Base-by-base conservation (phyloP, 2,888 invertebrate genomes). In the Sisyra terminalis region DNA sequence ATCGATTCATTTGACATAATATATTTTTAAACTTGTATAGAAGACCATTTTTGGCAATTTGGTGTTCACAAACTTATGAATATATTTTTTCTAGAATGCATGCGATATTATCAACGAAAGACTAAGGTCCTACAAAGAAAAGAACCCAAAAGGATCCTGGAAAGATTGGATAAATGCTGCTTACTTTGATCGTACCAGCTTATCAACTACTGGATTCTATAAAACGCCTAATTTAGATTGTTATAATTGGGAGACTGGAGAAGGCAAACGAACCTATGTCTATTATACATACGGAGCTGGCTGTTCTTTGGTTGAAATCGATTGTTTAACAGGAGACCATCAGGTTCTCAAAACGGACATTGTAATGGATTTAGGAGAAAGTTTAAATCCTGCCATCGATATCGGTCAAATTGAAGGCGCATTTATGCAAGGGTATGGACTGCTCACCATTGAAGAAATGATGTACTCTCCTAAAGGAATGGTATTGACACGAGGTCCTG, bases 361-460 rank as follows among this genome's bases (percentile, higher is more conserved):
- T 51, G 92, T 96, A 0, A 94, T 96, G 94, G 96, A 96, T 64
- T 71, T 96, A 50, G 94, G 94, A 1, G 80, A 86, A 51, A 93
- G 93, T 61, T 64, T 96, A 43, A 96, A 96, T 63, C 96, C 96
- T 3, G 93, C 94, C 2, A 89, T 96, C 49, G 96, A 96, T 54
- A 85, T 96, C 51, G 96, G 96, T 0, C 96, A 96, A 68, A 81
- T 96, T 13, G 96, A 96, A 65, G 96, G 96, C 2, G 96, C 73
- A 0, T 96, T 93, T 54, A 71, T 89, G 56, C 94, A 94, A 70
- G 96, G 96, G 1, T 89, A 92, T 54, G 96, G 94, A 2, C 60
- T 96, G 44, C 92, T 85, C 54, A 85, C 87, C 0, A 65, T 94
- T 54, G 96, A 96, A 62, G 92, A 94, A 58, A 65, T 89, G 51